Percentiles rank a stretch among this genome's conserved stretches.
Conservation (phyloP, 2,113 vertebrate species). For the Otolemur garnettii region DNA sequence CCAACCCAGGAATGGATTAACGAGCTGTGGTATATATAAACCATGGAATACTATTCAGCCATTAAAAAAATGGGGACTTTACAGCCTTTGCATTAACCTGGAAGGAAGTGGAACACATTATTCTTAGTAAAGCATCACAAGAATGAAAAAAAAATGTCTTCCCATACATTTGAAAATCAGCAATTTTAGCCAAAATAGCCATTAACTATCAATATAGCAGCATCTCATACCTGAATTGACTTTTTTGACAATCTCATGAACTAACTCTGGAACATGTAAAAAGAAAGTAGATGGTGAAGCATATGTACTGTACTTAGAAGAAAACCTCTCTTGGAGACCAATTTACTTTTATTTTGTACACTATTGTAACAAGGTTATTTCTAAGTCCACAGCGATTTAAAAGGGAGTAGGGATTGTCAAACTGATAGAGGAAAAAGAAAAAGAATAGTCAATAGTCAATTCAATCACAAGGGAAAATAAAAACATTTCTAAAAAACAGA, state of each 20-base stretch:
- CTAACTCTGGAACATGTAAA: not conserved
- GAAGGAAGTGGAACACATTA: no score
- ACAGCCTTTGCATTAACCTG: no score
- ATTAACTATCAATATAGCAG: not conserved
- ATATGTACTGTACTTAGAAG: not conserved
- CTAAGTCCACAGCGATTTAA: conserved; percentile 28
- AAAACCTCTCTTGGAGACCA: conserved; percentile 1
- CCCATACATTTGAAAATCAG: conserved; percentile 33
- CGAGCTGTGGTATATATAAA: no score
- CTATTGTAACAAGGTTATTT: conserved; percentile 31
- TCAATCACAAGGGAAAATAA: not conserved
- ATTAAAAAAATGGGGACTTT: no score
- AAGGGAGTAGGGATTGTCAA: conserved; percentile 9
- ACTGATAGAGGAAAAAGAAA: not conserved
- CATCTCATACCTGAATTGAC: not conserved
- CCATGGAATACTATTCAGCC: no score
- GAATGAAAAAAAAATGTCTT: not conserved
- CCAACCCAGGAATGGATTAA: no score
- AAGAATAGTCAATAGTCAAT: not conserved
- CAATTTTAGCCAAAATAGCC: conserved; percentile 7
- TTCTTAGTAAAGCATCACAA: no score
- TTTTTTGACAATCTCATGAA: conserved; percentile 1
- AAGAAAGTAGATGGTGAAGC: not conserved
- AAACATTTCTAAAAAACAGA: conserved; percentile 40
- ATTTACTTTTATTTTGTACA: conserved; percentile 25